A percentile compares a stretch with the other conserved stretches of the same genome.
phyloP scores from a whole-genome alignment of 2,888 invertebrate species.

The Sthenelais limicola region DNA sequence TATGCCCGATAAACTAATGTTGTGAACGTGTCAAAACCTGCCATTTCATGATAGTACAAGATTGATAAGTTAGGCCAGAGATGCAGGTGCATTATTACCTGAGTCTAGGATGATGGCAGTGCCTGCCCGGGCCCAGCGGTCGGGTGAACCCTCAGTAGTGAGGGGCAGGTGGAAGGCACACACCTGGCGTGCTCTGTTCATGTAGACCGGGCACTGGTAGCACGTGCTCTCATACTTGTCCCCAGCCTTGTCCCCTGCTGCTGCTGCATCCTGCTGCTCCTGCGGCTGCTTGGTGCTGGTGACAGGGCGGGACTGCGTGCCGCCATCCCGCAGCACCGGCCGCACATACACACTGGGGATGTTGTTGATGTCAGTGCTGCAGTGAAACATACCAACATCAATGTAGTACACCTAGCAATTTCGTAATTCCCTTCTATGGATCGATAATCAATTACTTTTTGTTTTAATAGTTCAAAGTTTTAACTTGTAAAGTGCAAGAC shows the following conservation, averaged over 20 bases:
- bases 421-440: too few relatives aligned
- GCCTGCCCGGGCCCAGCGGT: conserved; percentile 60
- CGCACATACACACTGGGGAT: conserved; percentile 60
- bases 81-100: conserved; percentile 53
- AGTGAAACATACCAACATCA: neutral
- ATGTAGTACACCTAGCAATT: neutral
- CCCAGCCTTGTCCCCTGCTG: neutral
- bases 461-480: too few relatives aligned
- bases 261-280: neutral
- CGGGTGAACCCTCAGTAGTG: conserved; percentile 57
- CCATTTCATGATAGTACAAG: neutral
- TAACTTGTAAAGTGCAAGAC: neutral
- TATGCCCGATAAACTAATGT: too few relatives aligned
- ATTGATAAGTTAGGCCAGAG: neutral
- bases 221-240: conserved; percentile 17
- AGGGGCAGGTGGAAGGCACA: conserved; percentile 58
- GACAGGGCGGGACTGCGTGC: neutral
- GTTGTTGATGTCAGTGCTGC: conserved; percentile 56
- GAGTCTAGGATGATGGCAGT: conserved; percentile 65
- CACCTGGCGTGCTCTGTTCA: conserved; percentile 68
- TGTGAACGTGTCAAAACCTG: too few relatives aligned
- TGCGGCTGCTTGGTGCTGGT: neutral
- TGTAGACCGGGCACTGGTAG: conserved; percentile 66
- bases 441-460: too few relatives aligned
- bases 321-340: conserved; percentile 54